Base-by-base conservation (phyloP, 2,888 invertebrate species). In the Agonopterix alstromeriana region DNA sequence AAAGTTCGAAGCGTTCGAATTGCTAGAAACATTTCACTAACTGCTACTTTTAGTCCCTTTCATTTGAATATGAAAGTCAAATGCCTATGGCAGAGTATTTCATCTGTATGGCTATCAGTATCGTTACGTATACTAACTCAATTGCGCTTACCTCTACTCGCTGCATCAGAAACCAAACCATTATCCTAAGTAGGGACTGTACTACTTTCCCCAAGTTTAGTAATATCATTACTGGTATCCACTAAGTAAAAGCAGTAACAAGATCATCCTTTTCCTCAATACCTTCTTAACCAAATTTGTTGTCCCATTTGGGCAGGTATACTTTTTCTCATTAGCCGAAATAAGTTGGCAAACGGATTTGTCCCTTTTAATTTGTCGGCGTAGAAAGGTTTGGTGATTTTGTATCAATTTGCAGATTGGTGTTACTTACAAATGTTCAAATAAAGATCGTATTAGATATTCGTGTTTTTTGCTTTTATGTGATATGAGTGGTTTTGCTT, bases 201-300 rank as follows among this genome's bases (percentile, higher is more conserved):
- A 52, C 36, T 47, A 56, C 56, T 63, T 56, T 56, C 52, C 52
- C 58, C 55, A 67, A 72, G 63, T 75, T 70, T 55, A 53, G 66
- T 76, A 80, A 79, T 69, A 66, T 64, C 56, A 67, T 81, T 81
- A 80, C 60, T 48, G 57, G 51, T 61, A 60, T 61, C 61, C 58
- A 53, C 67, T 70, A 69, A 75, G 74, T 73, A 74, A 74, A 69
- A 70, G 68, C 64, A 55, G 50, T 76, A 80, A 75, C 69, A 61
- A 72, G 67, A 73, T 73, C 65, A 67, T 61, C 64, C 67, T 65
- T 67, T 65, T 52, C 60, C 62, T 57, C 61, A 59, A 67, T 66
- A 62, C 65, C 61, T 65, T 60, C 62, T 65, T 73, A 73, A 71
- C 66, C 59, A 60, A 70, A 70, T 78, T 74, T 67, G 60, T 60